Evolutionary conservation across 2,888 invertebrate species (phyloP).

Genomic region (Syrista parreyssii): DNA sequence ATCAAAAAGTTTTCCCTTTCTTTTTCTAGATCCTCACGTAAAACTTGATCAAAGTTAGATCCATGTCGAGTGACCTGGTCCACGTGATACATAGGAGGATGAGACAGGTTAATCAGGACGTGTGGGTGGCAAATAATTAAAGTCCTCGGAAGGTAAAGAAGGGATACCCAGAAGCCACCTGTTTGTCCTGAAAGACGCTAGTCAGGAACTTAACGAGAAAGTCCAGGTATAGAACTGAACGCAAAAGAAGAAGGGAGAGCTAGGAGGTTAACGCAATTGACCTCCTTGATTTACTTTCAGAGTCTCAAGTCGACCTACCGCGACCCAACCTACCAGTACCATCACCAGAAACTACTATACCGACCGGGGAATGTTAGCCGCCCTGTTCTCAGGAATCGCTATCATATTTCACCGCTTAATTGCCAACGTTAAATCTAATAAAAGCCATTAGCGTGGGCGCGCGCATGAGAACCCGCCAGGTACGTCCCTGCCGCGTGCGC

Average conservation of each 20-base stretch:
- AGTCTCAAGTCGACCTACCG: background rate
- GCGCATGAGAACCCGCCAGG: background rate
- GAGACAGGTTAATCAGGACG: background rate
- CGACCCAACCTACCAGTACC: background rate
- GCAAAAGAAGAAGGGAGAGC: background rate
- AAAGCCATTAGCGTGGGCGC: background rate
- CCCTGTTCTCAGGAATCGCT: background rate
- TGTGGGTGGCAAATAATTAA: background rate
- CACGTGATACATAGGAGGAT: background rate
- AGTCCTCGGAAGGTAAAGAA: background rate
- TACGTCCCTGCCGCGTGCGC: background rate
- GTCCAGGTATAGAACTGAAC: too few relatives aligned
- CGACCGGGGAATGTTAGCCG: background rate
- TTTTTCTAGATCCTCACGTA: background rate
- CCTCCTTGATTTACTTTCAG: background rate
- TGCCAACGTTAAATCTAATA: slow-evolving; percentile 5
- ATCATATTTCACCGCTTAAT: slow-evolving; percentile 6
- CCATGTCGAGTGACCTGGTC: background rate
- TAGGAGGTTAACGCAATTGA: background rate
- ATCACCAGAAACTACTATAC: background rate
- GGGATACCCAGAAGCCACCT: background rate
- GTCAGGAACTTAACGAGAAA: too few relatives aligned
- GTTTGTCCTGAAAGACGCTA: background rate
- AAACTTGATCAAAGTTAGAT: background rate
- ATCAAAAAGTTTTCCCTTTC: background rate